Evolutionary conservation across 1,140 invertebrate genomes (phyloP), one percentile per base, ranked within the genome.

Genomic region (Aethina tumida): DNA sequence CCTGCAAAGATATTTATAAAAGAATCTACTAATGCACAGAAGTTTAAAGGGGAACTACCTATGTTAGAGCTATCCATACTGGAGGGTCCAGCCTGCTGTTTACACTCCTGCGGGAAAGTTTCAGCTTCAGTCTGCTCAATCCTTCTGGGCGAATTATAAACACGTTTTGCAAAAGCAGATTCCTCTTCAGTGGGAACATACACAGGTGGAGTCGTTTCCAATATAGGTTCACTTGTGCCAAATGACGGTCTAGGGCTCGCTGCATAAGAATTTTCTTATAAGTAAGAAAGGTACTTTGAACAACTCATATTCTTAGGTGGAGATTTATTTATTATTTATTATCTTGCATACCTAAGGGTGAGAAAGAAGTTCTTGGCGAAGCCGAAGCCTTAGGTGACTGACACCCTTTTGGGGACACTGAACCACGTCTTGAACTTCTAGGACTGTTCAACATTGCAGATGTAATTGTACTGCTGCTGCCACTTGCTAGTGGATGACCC

Each of bases 381-480:
- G 42, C 22, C n/a, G 34, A 39, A 10, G 45, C 55, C 42, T 55
- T 57, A 1, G 58, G 53, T 5, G 54, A 55, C 26, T 49, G 44
- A 9, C 52, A 47, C 8, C 48, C 51, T 48, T 60, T 59, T 9
- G 58, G 58, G 5, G 58, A 59, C 5, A 50, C 34, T 10, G 58
- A 60, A 13, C 56, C 56, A 13, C 53, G 43, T 19, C 53, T 50
- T 8, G 53, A 54, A 15, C 36, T 30, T 32, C 55, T 45, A 1
- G 56, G 53, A 28, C 55, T 57, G n/a, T 51, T 52, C 20, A 52
- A 47, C 33, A 55, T 51, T 15, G 51, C 40, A n/a, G 59, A 61
- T 14, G 59, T 60, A 13, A 61, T 48, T 12, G 58, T 62, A 14
- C 58, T 60, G 37, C 58, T 60, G 40, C 59, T 62, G 12, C 52